Percentiles rank a stretch among this genome's conserved stretches.
Evolutionary conservation across 2,797 vertebrate genomes (phyloP).

Genomic region (Uromys caudimaculatus): DNA sequence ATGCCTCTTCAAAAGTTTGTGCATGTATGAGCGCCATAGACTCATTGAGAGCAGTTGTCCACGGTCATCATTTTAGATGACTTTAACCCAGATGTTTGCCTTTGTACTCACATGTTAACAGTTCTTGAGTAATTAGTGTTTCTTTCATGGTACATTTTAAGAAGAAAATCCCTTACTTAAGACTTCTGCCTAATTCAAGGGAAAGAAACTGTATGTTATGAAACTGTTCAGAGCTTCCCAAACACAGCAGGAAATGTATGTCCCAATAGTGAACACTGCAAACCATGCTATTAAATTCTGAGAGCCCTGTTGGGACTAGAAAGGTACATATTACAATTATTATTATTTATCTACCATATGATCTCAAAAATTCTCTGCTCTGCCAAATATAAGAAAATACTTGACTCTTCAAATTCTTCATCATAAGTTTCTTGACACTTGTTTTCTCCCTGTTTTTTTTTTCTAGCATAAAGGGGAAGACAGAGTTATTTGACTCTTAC

Average conservation of each 20-base stretch:
- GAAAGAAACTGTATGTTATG: neutral
- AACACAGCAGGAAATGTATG: neutral
- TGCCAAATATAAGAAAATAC: slow-evolving; percentile 18
- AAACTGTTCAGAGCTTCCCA: neutral
- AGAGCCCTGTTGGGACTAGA: neutral
- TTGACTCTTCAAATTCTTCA: slow-evolving; percentile 25
- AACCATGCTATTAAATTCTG: slow-evolving; percentile 25
- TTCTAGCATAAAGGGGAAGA: neutral
- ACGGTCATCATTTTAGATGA: neutral
- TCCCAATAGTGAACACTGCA: neutral
- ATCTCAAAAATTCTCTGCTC: slow-evolving; percentile 41
- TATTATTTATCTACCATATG: slow-evolving; percentile 64
- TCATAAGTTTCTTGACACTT: neutral
- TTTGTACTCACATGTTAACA: neutral
- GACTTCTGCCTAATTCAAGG: neutral
- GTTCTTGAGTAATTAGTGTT: neutral
- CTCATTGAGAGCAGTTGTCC: neutral
- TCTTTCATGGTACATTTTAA: slow-evolving; percentile 7
- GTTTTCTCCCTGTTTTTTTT: slow-evolving; percentile 47
- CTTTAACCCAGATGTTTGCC: neutral
- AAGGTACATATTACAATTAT: slow-evolving; percentile 32
- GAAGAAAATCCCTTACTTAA: slow-evolving; percentile 20
- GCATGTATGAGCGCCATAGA: neutral
- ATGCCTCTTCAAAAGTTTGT: neutral
- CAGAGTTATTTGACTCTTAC: slow-evolving; percentile 58